phyloP scores from a whole-genome alignment of 1,140 invertebrate genomes.

The Bombus superbus region DNA sequence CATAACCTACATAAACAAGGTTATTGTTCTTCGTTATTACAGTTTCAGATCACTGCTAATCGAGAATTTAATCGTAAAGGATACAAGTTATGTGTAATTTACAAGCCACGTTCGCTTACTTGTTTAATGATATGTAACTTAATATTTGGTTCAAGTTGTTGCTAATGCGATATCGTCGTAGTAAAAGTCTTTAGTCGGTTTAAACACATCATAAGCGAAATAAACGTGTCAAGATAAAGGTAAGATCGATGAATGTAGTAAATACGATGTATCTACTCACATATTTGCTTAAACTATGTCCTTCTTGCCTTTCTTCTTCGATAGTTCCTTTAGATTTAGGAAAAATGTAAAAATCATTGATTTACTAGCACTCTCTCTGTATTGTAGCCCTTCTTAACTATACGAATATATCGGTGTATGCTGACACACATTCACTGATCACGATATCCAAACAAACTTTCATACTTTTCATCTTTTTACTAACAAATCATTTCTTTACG shows the following conservation, averaged over 20 bases:
- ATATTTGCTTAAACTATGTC: neutral
- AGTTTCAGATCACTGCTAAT: neutral
- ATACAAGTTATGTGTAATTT: neutral
- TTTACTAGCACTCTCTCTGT: neutral
- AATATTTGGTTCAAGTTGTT: too few relatives aligned
- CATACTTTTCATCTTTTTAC: neutral
- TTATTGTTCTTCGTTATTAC: neutral
- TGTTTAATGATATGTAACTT: too few relatives aligned
- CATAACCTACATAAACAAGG: neutral
- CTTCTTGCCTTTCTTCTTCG: neutral
- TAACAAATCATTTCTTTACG: too few relatives aligned
- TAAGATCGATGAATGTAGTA: neutral
- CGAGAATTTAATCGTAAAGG: neutral
- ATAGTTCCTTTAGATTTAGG: neutral
- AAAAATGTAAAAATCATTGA: neutral
- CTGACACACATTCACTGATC: too few relatives aligned
- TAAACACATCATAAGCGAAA: neutral
- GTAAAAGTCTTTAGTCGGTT: neutral
- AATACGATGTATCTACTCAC: too few relatives aligned
- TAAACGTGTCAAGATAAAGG: neutral
- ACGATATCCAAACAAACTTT: neutral
- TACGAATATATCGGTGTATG: too few relatives aligned
- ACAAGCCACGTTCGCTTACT: neutral
- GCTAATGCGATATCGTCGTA: too few relatives aligned
- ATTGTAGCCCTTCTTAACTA: neutral